Percentiles rank a stretch among this genome's conserved stretches.
Conservation (phyloP, 2,113 vertebrate species). For the Trichechus manatus region DNA sequence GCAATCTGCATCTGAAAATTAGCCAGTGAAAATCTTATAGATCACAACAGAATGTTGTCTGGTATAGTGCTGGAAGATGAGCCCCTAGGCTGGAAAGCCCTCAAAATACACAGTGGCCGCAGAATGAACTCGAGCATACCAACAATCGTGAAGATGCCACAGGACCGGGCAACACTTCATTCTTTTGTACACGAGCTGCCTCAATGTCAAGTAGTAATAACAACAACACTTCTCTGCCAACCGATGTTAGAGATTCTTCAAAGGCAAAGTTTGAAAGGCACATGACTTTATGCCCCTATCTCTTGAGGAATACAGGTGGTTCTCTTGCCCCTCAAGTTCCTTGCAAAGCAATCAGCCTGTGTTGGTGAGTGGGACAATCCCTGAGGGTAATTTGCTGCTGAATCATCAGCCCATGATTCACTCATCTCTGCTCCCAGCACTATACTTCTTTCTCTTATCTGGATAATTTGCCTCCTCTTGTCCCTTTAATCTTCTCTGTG, state of each 20-base stretch:
- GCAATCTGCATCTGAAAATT: neutral
- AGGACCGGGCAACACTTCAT: neutral
- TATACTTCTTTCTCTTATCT: neutral
- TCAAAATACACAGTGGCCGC: neutral
- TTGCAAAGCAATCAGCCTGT: neutral
- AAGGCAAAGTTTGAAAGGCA: neutral
- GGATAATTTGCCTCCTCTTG: neutral
- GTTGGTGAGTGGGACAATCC: neutral
- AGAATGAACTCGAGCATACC: neutral
- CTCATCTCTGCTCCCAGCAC: neutral
- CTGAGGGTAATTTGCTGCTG: neutral
- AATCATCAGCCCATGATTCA: conserved; percentile 24
- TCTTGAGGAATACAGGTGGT: neutral
- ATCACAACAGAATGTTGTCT: neutral
- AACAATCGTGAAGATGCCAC: neutral
- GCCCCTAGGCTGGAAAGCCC: neutral
- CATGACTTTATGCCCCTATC: too few relatives aligned
- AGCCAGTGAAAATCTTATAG: neutral
- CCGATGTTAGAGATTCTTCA: neutral
- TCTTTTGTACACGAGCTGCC: neutral
- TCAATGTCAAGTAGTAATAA: neutral
- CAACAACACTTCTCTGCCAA: neutral
- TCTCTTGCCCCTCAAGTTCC: neutral
- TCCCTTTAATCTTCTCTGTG: neutral
- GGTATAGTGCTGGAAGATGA: neutral